phyloP scores from a whole-genome alignment of 2,113 vertebrate species.

The Ursus arctos region DNA sequence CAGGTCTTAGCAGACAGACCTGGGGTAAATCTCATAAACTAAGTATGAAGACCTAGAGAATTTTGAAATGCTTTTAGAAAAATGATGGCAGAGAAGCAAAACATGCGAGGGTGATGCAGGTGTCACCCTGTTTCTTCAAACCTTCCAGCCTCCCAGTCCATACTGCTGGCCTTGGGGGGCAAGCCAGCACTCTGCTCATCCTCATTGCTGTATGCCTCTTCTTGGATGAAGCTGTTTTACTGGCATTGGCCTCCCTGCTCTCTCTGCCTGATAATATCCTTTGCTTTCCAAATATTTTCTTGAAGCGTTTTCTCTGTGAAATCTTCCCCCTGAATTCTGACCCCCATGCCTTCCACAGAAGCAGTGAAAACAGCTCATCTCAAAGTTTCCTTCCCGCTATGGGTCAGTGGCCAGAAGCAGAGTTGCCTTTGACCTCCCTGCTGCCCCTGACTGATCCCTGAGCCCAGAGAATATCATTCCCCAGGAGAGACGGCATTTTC shows the following conservation, averaged over 20 bases:
- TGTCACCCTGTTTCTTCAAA: not conserved
- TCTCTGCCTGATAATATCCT: not conserved
- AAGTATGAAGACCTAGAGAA: not conserved
- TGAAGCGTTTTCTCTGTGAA: not conserved
- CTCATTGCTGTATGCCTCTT: too few relatives aligned
- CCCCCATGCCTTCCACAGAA: too few relatives aligned
- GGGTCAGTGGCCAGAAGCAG: not conserved
- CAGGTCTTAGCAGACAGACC: not conserved
- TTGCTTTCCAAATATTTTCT: not conserved
- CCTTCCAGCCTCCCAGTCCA: not conserved
- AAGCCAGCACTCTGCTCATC: fast-evolving
- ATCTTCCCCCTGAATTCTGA: not conserved
- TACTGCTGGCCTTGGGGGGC: fast-evolving
- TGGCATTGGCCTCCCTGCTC: not conserved
- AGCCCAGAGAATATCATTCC: not conserved
- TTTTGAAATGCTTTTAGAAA: not conserved
- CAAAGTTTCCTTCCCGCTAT: not conserved
- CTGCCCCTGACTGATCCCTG: not conserved
- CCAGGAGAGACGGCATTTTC: not conserved
- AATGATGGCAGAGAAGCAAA: not conserved
- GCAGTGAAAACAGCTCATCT: not conserved
- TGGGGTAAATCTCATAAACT: not conserved
- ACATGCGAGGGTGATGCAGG: fast-evolving
- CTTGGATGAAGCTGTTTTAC: not conserved
- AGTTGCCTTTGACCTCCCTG: not conserved